phyloP scores from a whole-genome alignment of 2,797 vertebrate species.

The Heterohyrax brucei region DNA sequence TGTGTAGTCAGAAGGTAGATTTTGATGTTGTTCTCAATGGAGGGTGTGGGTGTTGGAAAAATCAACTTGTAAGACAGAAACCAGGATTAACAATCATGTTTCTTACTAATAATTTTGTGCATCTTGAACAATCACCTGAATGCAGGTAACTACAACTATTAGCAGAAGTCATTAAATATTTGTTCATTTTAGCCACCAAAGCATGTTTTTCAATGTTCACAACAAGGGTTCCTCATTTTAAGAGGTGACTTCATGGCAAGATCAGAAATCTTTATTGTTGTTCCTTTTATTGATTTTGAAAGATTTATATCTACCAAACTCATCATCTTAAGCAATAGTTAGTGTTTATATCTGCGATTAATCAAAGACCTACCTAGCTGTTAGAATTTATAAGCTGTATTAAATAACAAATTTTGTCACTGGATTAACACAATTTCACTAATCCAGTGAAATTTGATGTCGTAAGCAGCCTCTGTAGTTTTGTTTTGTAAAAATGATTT shows the following conservation, averaged over 20 bases:
- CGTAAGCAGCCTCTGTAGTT: neutral
- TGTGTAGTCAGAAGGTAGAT: slow-evolving; percentile 13
- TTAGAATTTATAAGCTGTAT: neutral
- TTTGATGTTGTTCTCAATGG: neutral
- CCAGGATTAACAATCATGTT: neutral
- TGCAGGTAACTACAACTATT: neutral
- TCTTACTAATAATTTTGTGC: neutral
- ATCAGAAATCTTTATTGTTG: neutral
- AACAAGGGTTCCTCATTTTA: neutral
- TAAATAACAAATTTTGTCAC: neutral
- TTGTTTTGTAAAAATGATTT: slow-evolving; percentile 17
- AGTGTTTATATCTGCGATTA: neutral
- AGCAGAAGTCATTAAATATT: neutral
- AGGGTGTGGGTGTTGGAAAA: neutral
- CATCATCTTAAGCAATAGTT: neutral
- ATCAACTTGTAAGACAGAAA: neutral
- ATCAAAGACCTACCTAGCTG: slow-evolving; percentile 9
- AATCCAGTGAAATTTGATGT: neutral
- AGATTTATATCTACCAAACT: neutral
- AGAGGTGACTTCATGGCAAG: neutral
- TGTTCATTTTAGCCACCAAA: neutral
- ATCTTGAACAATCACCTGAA: neutral
- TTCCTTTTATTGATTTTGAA: slow-evolving; percentile 39
- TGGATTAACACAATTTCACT: neutral
- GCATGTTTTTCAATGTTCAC: neutral